These are phyloP conservation scores for Caerostris extrusa DNA, from an alignment of 1,140 invertebrate species.

Conservation along the genomic window DNA sequence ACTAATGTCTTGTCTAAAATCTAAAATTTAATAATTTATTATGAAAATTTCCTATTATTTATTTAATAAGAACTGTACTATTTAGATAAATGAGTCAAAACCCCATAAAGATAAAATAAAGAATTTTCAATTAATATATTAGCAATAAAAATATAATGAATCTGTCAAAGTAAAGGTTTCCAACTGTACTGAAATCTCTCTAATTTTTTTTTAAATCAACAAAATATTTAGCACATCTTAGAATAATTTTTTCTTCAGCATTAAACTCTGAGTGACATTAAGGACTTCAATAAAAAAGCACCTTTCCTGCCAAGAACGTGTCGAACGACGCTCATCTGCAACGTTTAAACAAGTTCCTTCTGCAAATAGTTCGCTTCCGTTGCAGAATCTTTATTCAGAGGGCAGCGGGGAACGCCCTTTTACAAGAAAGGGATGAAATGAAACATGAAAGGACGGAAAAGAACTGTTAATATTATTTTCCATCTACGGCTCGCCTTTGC, in stretches of 20 bases:
- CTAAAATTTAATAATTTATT: too few relatives aligned
- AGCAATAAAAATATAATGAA: too few relatives aligned
- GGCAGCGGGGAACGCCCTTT: background rate
- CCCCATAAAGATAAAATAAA: too few relatives aligned
- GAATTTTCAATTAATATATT: too few relatives aligned
- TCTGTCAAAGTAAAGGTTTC: too few relatives aligned
- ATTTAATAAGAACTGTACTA: too few relatives aligned
- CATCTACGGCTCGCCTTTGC: background rate
- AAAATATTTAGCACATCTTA: too few relatives aligned
- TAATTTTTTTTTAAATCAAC: too few relatives aligned
- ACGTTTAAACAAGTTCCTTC: constrained; percentile 20
- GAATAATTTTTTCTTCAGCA: background rate
- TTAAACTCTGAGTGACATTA: background rate
- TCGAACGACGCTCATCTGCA: background rate
- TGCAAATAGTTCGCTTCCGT: constrained; percentile 16
- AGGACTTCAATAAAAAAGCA: constrained; percentile 8
- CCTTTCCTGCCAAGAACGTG: background rate
- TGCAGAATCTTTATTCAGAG: constrained; percentile 32
- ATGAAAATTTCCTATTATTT: too few relatives aligned
- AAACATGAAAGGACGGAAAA: background rate
- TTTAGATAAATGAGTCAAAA: too few relatives aligned
- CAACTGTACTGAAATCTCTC: too few relatives aligned
- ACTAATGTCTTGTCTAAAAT: too few relatives aligned
- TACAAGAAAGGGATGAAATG: background rate
- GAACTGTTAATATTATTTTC: constrained; percentile 62